Evolutionary conservation across 2,113 vertebrate genomes (phyloP).

Genomic region (Taxidea taxus): DNA sequence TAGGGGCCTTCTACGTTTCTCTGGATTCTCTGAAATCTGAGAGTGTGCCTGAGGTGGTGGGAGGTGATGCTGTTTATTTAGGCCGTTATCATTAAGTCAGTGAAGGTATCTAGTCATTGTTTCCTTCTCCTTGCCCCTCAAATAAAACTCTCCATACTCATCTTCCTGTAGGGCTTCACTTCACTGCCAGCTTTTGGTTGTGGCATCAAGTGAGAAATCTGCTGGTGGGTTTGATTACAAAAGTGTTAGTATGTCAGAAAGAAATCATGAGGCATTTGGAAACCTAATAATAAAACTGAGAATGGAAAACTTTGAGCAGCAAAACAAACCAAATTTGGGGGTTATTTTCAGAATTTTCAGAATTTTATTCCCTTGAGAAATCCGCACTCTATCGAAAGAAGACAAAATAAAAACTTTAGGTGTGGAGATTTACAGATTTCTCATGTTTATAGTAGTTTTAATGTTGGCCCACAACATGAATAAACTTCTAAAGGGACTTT

Average conservation of each 20-base stretch:
- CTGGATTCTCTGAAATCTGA: not conserved
- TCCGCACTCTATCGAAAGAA: not conserved
- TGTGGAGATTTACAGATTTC: not conserved
- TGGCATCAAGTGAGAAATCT: not conserved
- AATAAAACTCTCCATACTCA: not conserved
- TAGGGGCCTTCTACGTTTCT: not conserved
- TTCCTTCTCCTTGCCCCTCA: not conserved
- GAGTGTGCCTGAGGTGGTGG: accelerated
- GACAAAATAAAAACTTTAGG: not conserved
- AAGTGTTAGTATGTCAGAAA: conserved; percentile 41
- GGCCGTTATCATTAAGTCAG: too few relatives aligned
- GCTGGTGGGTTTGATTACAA: not conserved
- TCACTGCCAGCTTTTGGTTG: not conserved
- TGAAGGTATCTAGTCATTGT: not conserved
- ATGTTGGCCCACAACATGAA: not conserved
- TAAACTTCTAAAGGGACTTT: not conserved
- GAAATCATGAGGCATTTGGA: conserved; percentile 53
- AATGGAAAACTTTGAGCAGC: conserved; percentile 26
- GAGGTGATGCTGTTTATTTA: not conserved
- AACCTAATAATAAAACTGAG: conserved; percentile 63
- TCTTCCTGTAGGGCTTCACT: not conserved
- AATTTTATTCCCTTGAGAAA: conserved; percentile 1
- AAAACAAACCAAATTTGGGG: conserved; percentile 24
- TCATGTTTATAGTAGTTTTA: not conserved
- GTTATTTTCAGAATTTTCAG: conserved; percentile 51